Evolutionary conservation across 1,140 invertebrate species (phyloP), one percentile per base, ranked within the genome.

Genomic region (Drusus annulatus): DNA sequence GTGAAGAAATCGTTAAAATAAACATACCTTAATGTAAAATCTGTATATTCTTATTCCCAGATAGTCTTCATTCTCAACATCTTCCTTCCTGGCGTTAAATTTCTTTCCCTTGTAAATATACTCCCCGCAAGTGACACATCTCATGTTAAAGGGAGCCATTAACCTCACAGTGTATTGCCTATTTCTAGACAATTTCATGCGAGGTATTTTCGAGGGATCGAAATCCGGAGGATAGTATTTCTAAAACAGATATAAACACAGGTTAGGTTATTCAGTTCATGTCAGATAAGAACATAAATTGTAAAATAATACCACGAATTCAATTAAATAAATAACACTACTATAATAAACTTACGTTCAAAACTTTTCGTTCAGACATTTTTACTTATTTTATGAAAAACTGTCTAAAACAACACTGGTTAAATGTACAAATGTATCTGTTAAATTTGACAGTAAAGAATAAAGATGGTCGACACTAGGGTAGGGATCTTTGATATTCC

Each of bases 141-240:
- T 89, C 98, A 99, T 99, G 86, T 99, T 99, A 85, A 98, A 99
- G 3, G 98, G 98, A 19, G 98, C 98, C 98, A 99, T 99, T 79
- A 99, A 92, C 84, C 99, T 93, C 52, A 99, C 99, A 19, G 95
- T 97, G 86, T 99, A 99, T 88, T 99, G 98, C 13, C 89, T 86
- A 89, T 99, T 99, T 87, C 96, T 96, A 28, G 96, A 94, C 85
- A 97, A 92, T 93, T 98, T 98, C 91, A 98, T 96, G 79, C 98
- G 96, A 84, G 98, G 98, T 28, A 99, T 99, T 90, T 99, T 99
- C 19, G 97, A 96, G 0, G 99, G 99, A 95, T 99, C 99, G 89
- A 99, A 99, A 92, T 99, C 98, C 85, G 99, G 98, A 0, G 99
- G 99, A 91, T 99, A 99, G 88, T 99, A 99, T 98, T 99, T 99